Conservation (phyloP, 2,888 invertebrate genomes). For the Stenotaenia linearis region DNA sequence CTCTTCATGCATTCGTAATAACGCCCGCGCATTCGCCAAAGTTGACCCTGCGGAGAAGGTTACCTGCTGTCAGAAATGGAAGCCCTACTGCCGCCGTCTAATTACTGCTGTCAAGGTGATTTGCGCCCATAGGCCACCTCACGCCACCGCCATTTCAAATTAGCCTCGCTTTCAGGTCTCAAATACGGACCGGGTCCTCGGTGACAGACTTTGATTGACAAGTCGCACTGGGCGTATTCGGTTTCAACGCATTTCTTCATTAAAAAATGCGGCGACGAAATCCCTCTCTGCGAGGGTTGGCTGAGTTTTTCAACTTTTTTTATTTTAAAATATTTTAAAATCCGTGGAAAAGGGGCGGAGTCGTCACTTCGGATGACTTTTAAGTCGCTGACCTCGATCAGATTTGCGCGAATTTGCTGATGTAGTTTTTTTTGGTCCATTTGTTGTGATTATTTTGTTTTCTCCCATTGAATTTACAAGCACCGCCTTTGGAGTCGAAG, state of each 20-base stretch:
- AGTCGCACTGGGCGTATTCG: conserved; percentile 30
- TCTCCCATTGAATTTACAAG: neutral
- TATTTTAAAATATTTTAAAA: neutral
- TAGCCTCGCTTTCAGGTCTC: neutral
- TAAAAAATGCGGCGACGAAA: neutral
- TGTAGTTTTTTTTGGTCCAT: neutral
- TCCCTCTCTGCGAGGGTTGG: neutral
- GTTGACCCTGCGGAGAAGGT: conserved; percentile 14
- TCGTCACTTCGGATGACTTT: neutral
- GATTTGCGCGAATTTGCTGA: neutral
- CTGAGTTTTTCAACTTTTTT: neutral
- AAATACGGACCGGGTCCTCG: neutral
- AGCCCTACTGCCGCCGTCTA: conserved; percentile 22
- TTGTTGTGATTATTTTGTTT: neutral
- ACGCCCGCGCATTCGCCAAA: conserved; percentile 2
- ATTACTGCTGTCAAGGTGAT: conserved; percentile 31
- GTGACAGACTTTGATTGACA: conserved; percentile 30
- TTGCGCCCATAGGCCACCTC: conserved; percentile 24
- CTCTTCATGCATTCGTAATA: conserved; percentile 19
- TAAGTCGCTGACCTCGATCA: neutral
- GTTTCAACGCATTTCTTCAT: conserved; percentile 27
- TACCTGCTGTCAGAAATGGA: conserved; percentile 15
- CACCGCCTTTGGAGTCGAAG: neutral
- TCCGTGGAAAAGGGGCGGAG: neutral
- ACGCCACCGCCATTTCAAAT: conserved; percentile 11